phyloP scores from a whole-genome alignment of 2,113 vertebrate genomes.

The Chauna torquata region DNA sequence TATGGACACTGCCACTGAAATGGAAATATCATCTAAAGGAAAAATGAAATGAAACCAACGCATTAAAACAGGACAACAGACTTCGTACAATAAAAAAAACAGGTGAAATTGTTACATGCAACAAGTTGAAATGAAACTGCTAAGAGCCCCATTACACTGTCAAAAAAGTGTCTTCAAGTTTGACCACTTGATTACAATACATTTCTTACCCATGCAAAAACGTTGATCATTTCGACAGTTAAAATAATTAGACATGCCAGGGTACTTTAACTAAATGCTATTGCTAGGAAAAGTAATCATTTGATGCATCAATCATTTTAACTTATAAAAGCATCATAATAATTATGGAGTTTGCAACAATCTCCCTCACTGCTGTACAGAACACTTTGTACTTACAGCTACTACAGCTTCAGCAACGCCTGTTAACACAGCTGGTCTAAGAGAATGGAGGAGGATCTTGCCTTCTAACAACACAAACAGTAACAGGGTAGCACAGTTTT shows the following conservation, averaged over 20 bases:
- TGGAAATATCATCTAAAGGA: slow-evolving; percentile 95
- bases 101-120: neutral
- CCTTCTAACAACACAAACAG: slow-evolving; percentile 92
- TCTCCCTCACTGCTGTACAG: neutral
- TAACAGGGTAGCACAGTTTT: slow-evolving; percentile 93
- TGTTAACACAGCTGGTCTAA: slow-evolving; percentile 95
- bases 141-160: neutral
- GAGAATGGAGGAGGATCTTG: slow-evolving; percentile 97
- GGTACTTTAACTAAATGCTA: neutral
- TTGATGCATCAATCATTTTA: neutral
- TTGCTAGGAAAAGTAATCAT: neutral
- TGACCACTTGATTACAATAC: neutral
- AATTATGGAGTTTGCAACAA: neutral
- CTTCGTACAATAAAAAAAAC: neutral
- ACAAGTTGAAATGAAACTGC: neutral
- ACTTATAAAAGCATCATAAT: neutral
- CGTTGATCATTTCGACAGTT: neutral
- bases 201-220: neutral
- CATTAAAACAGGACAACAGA: slow-evolving; percentile 46
- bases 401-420: slow-evolving; percentile 96
- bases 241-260: neutral
- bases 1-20: slow-evolving; percentile 99
- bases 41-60: slow-evolving; percentile 45
- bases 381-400: slow-evolving; percentile 85
- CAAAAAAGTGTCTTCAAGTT: neutral